Percentiles rank a stretch among this genome's conserved stretches.
phyloP scores from a whole-genome alignment of 1,140 invertebrate species.

The Eupristina koningsbergeri region DNA sequence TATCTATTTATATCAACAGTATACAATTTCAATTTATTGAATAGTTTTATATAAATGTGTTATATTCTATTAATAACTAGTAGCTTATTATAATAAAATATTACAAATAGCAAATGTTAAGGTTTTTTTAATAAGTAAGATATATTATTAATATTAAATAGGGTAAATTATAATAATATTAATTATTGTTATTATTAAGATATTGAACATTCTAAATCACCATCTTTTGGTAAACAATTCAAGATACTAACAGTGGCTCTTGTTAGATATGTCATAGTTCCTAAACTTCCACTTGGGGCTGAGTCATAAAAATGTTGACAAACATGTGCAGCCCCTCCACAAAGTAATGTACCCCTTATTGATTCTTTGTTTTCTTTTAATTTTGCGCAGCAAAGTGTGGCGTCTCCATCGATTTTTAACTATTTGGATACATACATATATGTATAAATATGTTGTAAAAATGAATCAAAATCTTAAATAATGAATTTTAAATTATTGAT shows the following conservation, averaged over 20 bases:
- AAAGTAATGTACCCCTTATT: constrained; percentile 80
- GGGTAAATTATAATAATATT: constrained; percentile 8
- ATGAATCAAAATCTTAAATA: neutral
- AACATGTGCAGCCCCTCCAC: constrained; percentile 93
- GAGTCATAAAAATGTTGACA: constrained; percentile 98
- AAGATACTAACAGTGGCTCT: constrained; percentile 85
- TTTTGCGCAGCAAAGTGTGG: constrained; percentile 92
- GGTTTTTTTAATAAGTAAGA: neutral
- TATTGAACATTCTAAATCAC: constrained; percentile 86
- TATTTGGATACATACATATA: constrained; percentile 73
- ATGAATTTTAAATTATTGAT: neutral
- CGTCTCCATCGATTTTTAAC: constrained; percentile 89
- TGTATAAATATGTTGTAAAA: neutral
- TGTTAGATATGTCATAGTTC: constrained; percentile 98
- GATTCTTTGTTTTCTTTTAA: constrained; percentile 77
- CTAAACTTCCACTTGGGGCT: constrained; percentile 96
- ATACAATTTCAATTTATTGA: constrained; percentile 35
- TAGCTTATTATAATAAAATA: constrained; percentile 6
- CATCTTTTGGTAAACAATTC: constrained; percentile 83
- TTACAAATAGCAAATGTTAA: constrained; percentile 2
- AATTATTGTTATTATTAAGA: constrained; percentile 55
- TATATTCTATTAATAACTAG: neutral
- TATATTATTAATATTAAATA: constrained; percentile 10
- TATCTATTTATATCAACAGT: constrained; percentile 19
- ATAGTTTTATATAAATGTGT: constrained; percentile 21